Conservation (phyloP, 92 coral and sea anemone genomes). For the Virgularia gustaviana region DNA sequence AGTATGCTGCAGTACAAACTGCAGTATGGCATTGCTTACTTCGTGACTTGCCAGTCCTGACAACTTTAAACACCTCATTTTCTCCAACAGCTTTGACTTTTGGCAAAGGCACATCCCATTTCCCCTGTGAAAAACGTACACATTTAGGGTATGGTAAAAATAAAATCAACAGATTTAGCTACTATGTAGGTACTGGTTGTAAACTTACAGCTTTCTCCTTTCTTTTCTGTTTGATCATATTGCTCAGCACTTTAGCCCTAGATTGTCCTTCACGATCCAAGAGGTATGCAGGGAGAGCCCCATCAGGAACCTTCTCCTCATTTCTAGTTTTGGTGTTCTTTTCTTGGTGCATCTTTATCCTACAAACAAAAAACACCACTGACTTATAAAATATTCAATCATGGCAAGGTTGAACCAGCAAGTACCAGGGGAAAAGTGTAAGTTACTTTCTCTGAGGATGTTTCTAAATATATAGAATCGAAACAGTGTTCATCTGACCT, state of each 20-base stretch:
- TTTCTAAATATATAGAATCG: neutral
- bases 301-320: slow-evolving; percentile 87
- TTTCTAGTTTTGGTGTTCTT: slow-evolving; percentile 83
- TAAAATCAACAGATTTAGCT: neutral
- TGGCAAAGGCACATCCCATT: slow-evolving; percentile 99
- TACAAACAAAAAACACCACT: neutral
- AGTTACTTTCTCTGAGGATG: neutral
- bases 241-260: slow-evolving; percentile 93
- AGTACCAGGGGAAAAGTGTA: neutral
- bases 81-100: slow-evolving; percentile 98
- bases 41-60: slow-evolving; percentile 89
- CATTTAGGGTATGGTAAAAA: neutral
- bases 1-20: too few species aligned
- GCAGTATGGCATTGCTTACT: slow-evolving; percentile 54
- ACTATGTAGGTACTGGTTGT: neutral
- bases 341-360: slow-evolving; percentile 88
- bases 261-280: slow-evolving; percentile 98
- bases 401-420: neutral
- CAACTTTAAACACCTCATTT: slow-evolving; percentile 92
- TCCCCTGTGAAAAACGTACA: slow-evolving; percentile 55
- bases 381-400: neutral
- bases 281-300: slow-evolving; percentile 93
- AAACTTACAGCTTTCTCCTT: slow-evolving; percentile 96
- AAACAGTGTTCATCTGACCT: neutral
- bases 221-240: slow-evolving; percentile 97